phyloP scores from a whole-genome alignment of 2,888 invertebrate species.

The Exocentrus adspersus region DNA sequence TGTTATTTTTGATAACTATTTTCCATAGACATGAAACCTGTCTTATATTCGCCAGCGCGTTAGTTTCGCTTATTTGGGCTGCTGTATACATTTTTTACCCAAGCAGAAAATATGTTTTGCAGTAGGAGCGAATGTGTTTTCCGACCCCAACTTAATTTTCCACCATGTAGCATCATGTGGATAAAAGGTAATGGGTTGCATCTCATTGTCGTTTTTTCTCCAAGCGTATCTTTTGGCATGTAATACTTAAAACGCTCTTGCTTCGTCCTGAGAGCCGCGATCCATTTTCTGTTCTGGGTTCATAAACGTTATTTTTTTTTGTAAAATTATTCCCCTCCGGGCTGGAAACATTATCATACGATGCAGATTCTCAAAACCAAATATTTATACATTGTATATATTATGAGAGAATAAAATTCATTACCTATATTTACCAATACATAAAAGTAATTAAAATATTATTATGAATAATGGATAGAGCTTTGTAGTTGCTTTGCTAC shows the following conservation, averaged over 20 bases:
- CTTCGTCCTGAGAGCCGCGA: slow-evolving; percentile 13
- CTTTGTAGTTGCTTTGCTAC: background rate
- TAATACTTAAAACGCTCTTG: slow-evolving; percentile 33
- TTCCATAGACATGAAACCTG: no score
- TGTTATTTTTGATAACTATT: no score
- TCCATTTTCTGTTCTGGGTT: slow-evolving; percentile 10
- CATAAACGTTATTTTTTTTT: background rate
- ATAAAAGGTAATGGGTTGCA: slow-evolving; percentile 52
- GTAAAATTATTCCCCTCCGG: no score
- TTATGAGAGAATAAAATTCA: no score
- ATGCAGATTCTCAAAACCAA: no score
- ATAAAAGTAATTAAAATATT: no score
- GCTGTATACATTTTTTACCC: slow-evolving; percentile 49
- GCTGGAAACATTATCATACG: no score
- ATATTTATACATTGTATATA: no score
- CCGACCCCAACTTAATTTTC: slow-evolving; percentile 58
- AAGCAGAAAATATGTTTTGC: slow-evolving; percentile 59
- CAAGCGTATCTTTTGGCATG: slow-evolving; percentile 40
- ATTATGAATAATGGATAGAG: background rate
- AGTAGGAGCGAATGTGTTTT: slow-evolving; percentile 45
- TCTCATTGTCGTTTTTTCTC: slow-evolving; percentile 49
- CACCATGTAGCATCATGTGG: slow-evolving; percentile 55
- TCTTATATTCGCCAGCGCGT: no score
- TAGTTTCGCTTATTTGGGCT: background rate
- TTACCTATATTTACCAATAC: no score